These are phyloP conservation scores for Larimichthys polyactis DNA, from an alignment of 2,113 vertebrate genomes.

Conservation along the genomic window DNA sequence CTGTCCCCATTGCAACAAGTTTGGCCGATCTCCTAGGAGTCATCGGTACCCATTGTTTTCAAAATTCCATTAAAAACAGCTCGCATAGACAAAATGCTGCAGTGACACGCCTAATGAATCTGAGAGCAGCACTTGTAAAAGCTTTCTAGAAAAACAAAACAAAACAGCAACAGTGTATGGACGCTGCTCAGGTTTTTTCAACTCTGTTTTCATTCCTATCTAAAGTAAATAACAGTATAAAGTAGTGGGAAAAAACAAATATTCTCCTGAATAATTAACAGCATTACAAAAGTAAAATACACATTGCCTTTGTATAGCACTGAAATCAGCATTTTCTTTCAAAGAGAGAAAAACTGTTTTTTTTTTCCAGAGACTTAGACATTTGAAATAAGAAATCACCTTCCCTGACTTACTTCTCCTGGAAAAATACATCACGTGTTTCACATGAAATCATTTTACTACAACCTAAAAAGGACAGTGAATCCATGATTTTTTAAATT, in stretches of 20 bases:
- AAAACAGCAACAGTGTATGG: background rate
- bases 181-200: slow-evolving; percentile 1
- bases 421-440: background rate
- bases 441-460: too few relatives aligned
- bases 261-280: background rate
- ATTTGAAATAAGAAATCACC: background rate
- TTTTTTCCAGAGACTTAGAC: slow-evolving; percentile 2
- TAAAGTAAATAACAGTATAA: background rate
- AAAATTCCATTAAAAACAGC: slow-evolving; percentile 48
- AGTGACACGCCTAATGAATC: slow-evolving; percentile 19
- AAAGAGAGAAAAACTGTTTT: background rate
- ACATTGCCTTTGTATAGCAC: background rate
- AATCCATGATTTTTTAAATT: too few relatives aligned
- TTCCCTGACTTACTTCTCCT: background rate
- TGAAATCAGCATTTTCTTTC: background rate
- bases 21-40: slow-evolving; percentile 9
- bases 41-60: slow-evolving; percentile 5
- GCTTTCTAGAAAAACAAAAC: background rate
- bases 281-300: background rate
- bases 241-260: background rate
- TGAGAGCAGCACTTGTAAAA: background rate
- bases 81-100: slow-evolving; percentile 18
- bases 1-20: background rate
- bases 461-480: too few relatives aligned
- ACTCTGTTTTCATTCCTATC: background rate